phyloP scores from a whole-genome alignment of 2,888 invertebrate species.

The Augochlorella aurata region DNA sequence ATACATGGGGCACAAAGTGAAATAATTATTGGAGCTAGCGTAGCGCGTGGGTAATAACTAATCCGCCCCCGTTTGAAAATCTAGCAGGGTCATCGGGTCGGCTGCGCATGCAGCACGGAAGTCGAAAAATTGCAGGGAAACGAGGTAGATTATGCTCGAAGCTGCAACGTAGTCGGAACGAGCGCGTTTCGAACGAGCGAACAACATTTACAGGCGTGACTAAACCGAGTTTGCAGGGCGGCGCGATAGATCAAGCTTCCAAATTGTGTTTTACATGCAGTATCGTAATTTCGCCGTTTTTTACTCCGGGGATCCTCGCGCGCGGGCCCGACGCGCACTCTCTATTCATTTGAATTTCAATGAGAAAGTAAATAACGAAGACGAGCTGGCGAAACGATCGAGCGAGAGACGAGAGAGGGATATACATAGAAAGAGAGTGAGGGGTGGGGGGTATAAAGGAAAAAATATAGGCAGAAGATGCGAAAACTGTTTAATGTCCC shows the following conservation, averaged over 20 bases:
- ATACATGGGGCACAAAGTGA: background rate
- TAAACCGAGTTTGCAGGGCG: slow-evolving; percentile 26
- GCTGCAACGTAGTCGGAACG: slow-evolving; percentile 5
- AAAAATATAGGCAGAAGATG: slow-evolving; percentile 23
- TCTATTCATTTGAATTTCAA: slow-evolving; percentile 27
- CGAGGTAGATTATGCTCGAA: slow-evolving; percentile 3
- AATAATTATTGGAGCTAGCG: background rate
- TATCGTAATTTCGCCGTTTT: slow-evolving; percentile 6
- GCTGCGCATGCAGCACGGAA: background rate
- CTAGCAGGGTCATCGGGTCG: background rate
- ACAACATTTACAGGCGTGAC: slow-evolving; percentile 30
- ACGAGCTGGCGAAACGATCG: background rate
- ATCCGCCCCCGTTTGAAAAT: slow-evolving; percentile 6
- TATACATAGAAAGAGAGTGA: background rate
- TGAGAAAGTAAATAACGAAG: background rate
- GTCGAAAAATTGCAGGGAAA: slow-evolving; percentile 27
- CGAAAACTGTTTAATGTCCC: slow-evolving; percentile 50
- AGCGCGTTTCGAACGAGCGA: slow-evolving; percentile 17
- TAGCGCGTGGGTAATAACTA: background rate
- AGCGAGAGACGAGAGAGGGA: background rate
- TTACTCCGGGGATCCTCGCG: background rate
- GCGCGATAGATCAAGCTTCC: slow-evolving; percentile 18
- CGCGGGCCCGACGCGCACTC: background rate
- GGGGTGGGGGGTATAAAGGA: background rate
- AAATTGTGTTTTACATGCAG: slow-evolving; percentile 12